Evolutionary conservation across 2,888 invertebrate species (phyloP).

Genomic region (Phyllotreta striolata): DNA sequence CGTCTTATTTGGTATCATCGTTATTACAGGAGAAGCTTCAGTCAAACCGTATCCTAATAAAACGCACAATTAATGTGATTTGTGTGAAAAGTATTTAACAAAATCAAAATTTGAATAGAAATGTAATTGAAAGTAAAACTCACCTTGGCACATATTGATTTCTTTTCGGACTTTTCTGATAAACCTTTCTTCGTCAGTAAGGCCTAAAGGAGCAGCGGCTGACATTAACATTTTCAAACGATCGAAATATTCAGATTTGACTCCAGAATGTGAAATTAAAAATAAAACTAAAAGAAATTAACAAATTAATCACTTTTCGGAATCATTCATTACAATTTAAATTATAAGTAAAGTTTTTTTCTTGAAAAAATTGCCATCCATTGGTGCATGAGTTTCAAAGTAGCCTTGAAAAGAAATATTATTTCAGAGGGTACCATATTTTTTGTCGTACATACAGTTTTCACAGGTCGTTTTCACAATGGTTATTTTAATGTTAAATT

Average conservation of each 20-base stretch:
- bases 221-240: constrained; percentile 65
- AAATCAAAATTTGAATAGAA: constrained; percentile 45
- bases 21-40: constrained; percentile 71
- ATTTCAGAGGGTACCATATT: too few relatives aligned
- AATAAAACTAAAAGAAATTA: constrained; percentile 68
- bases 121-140: not conserved
- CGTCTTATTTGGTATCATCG: constrained; percentile 54
- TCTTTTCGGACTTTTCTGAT: constrained; percentile 60
- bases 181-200: constrained; percentile 66
- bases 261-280: constrained; percentile 70
- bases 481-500: too few relatives aligned
- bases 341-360: too few relatives aligned
- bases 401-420: too few relatives aligned
- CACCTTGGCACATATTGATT: constrained; percentile 54
- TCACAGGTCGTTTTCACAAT: too few relatives aligned
- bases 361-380: too few relatives aligned
- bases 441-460: too few relatives aligned
- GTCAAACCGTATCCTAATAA: constrained; percentile 74
- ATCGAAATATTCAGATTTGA: constrained; percentile 67
- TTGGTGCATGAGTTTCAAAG: too few relatives aligned
- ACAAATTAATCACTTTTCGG: too few relatives aligned
- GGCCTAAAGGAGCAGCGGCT: constrained; percentile 76
- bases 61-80: constrained; percentile 10
- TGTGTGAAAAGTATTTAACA: constrained; percentile 1
- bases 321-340: too few relatives aligned